Percentiles rank a stretch among this genome's conserved stretches.
phyloP scores from a whole-genome alignment of 2,888 invertebrate genomes.

The Latrodectus hesperus region DNA sequence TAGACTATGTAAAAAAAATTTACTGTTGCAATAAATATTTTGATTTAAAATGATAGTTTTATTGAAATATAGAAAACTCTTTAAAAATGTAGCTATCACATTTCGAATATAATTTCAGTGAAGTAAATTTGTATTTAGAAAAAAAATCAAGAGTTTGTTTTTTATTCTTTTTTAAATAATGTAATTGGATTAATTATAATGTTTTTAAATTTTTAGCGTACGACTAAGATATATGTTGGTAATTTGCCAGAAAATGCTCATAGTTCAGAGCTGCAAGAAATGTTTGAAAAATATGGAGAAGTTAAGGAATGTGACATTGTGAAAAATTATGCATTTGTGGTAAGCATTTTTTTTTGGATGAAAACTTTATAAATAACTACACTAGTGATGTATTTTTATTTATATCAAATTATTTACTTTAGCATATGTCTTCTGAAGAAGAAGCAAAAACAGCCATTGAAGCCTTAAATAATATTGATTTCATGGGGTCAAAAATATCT shows the following conservation, averaged over 20 bases:
- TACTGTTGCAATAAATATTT: no score
- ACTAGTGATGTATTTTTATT: neutral
- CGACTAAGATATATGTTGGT: constrained; percentile 71
- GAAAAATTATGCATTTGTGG: constrained; percentile 71
- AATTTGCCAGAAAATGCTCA: constrained; percentile 70
- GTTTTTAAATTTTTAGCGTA: constrained; percentile 37
- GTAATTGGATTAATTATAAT: no score
- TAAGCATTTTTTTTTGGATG: constrained; percentile 32
- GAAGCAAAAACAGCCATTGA: constrained; percentile 71
- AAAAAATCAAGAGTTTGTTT: no score
- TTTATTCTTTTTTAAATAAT: no score
- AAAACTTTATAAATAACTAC: neutral
- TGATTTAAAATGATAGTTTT: no score
- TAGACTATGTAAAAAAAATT: no score
- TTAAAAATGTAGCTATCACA: no score
- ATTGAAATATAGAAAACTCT: no score
- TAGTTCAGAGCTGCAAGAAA: constrained; percentile 64
- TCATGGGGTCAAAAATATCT: constrained; percentile 70
- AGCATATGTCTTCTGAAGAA: constrained; percentile 71
- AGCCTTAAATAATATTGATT: constrained; percentile 70
- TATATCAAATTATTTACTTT: constrained; percentile 15
- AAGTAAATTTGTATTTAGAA: no score
- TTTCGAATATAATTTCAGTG: no score
- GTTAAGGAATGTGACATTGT: constrained; percentile 71
- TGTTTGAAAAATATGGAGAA: constrained; percentile 71